Evolutionary conservation across 2,888 invertebrate genomes (phyloP), one percentile per base, ranked within the genome.

Genomic region (Ectemnius cavifrons): DNA sequence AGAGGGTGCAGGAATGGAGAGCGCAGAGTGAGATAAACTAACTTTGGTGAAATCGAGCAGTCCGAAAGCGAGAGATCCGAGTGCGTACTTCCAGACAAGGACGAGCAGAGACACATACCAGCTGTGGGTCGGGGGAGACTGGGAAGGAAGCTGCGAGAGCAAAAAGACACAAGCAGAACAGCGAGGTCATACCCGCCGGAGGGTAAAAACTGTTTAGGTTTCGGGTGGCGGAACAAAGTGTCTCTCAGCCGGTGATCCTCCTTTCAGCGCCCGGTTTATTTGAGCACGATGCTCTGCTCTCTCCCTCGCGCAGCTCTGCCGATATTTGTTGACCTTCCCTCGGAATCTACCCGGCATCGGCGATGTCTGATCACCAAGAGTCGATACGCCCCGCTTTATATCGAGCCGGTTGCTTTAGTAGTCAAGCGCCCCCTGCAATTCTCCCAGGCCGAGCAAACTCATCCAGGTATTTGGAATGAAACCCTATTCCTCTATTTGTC

Each of bases 141-240:
- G 57, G 58, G 74, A 70, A 37, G 64, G 47, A 61, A 64, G 71
- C 46, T 23, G 63, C 78, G 79, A 77, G 80, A 84, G 84, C 78
- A 84, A 86, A 83, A 85, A 81, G 86, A 85, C 82, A 52, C 60
- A 56, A 75, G 62, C 68, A 63, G 64, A 75, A 73, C 66, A 46
- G 58, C 64, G 65, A 77, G 73, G 71, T 75, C 79, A 67, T 75
- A 75, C 69, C 61, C 56, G 63, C 20, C 37, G 67, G 57, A 23
- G 62, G 65, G 73, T 77, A 84, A 85, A 86, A 84, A 85, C 82
- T 83, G 81, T 85, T 87, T 83, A 81, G 80, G 77, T 82, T 82
- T 80, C 77, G 82, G 37, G 81, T 83, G 79, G 83, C 81, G 81
- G 83, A 84, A 86, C 84, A 84, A 86, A 87, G 85, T 80, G 75